phyloP scores from a whole-genome alignment of 2,888 invertebrate genomes.

The Coelopa pilipes region DNA sequence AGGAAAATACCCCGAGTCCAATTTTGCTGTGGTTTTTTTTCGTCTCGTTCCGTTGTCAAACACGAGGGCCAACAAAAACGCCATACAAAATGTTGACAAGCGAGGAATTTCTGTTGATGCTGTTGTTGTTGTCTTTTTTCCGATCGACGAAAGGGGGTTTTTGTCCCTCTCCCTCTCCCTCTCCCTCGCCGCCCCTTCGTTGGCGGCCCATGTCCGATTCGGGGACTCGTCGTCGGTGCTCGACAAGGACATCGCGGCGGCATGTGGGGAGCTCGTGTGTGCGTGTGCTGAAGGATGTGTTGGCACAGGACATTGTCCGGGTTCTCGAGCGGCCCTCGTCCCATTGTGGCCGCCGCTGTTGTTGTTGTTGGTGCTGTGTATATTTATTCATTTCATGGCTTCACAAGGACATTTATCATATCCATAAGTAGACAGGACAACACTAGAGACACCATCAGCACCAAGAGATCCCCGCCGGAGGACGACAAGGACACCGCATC shows the following conservation, averaged over 20 bases:
- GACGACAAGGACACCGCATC: background rate
- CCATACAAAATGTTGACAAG: slow-evolving; percentile 30
- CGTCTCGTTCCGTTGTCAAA: slow-evolving; percentile 15
- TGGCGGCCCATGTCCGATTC: no score
- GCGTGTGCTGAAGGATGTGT: background rate
- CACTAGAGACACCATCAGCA: background rate
- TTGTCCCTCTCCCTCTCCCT: no score
- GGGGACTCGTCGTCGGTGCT: background rate
- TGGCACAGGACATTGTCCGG: no score
- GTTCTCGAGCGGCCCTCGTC: background rate
- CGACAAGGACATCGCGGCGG: slow-evolving; percentile 12
- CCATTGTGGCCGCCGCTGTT: background rate
- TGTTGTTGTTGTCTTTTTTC: background rate
- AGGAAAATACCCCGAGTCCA: background rate
- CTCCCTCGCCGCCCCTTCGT: no score
- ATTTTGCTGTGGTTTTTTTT: background rate
- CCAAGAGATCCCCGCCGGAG: no score
- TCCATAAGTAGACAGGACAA: slow-evolving; percentile 22
- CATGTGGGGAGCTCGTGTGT: background rate
- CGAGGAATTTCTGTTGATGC: background rate
- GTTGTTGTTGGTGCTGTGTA: slow-evolving; percentile 7
- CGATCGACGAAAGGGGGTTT: background rate
- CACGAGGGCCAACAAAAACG: background rate
- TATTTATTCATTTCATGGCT: slow-evolving; percentile 23
- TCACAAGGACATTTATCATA: slow-evolving; percentile 30